Conservation (phyloP, 2,888 invertebrate genomes). For the Ectemnius continuus region DNA sequence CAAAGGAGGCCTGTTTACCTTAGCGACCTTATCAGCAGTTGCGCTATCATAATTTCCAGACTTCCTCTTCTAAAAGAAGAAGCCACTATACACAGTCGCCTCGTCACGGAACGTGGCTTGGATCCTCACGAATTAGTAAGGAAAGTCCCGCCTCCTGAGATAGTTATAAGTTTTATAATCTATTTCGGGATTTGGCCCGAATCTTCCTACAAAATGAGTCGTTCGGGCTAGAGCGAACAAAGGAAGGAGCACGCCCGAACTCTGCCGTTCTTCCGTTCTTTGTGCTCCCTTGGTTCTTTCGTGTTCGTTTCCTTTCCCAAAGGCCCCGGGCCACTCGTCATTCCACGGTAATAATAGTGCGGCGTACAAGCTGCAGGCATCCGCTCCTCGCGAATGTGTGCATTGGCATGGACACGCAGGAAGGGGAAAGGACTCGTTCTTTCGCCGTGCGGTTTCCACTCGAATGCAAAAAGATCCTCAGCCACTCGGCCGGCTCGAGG, state of each 20-base stretch:
- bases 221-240: neutral
- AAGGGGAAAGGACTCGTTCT: slow-evolving; percentile 1
- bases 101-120: too few relatives aligned
- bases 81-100: too few relatives aligned
- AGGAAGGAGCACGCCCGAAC: neutral
- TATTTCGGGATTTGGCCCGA: neutral
- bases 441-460: neutral
- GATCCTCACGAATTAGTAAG: too few relatives aligned
- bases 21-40: too few relatives aligned
- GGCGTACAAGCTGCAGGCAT: neutral
- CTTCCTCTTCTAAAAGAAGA: too few relatives aligned
- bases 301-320: neutral
- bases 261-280: neutral
- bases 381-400: neutral
- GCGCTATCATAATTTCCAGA: too few relatives aligned
- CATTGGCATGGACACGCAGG: too few relatives aligned
- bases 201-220: neutral
- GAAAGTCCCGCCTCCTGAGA: too few relatives aligned
- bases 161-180: too few relatives aligned
- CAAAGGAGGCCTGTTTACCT: too few relatives aligned
- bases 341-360: slow-evolving; percentile 3
- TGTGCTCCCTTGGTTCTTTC: slow-evolving; percentile 3
- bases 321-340: neutral
- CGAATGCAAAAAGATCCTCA: neutral
- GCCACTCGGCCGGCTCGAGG: neutral